These are phyloP conservation scores for Chiloscyllium plagiosum DNA, from an alignment of 2,113 vertebrate species.

Conservation along the genomic window DNA sequence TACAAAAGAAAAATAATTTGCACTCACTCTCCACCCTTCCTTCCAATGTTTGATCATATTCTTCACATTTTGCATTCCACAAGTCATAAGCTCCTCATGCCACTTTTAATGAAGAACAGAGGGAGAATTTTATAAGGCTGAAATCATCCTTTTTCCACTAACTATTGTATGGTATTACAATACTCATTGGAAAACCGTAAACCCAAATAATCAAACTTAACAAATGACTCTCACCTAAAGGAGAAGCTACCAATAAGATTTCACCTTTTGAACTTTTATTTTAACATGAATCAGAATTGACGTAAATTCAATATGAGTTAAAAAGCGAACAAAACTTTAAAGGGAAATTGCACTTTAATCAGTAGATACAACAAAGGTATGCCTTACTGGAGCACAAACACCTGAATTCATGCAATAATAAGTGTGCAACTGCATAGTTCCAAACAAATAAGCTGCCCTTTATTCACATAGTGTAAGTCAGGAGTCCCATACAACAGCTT, in stretches of 20 bases:
- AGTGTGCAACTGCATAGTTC: background rate
- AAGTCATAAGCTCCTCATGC: background rate
- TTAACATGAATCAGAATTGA: background rate
- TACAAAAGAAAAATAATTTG: slow-evolving; percentile 46
- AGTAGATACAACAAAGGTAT: background rate
- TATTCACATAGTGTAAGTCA: too few relatives aligned
- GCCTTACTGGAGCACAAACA: background rate
- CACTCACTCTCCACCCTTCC: background rate
- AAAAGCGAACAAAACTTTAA: background rate
- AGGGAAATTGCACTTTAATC: background rate
- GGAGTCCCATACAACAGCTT: too few relatives aligned
- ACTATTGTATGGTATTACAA: background rate
- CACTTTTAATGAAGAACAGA: background rate
- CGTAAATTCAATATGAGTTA: background rate
- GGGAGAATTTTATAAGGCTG: background rate
- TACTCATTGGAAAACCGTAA: background rate
- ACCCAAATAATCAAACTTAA: background rate
- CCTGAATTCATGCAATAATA: background rate
- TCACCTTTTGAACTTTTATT: background rate
- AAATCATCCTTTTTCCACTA: background rate
- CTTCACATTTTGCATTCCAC: background rate
- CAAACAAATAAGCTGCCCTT: too few relatives aligned
- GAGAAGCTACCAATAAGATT: background rate
- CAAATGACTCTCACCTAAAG: background rate
- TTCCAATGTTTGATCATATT: background rate